Conservation (phyloP, 2,797 vertebrate species). For the Echiichthys vipera region DNA sequence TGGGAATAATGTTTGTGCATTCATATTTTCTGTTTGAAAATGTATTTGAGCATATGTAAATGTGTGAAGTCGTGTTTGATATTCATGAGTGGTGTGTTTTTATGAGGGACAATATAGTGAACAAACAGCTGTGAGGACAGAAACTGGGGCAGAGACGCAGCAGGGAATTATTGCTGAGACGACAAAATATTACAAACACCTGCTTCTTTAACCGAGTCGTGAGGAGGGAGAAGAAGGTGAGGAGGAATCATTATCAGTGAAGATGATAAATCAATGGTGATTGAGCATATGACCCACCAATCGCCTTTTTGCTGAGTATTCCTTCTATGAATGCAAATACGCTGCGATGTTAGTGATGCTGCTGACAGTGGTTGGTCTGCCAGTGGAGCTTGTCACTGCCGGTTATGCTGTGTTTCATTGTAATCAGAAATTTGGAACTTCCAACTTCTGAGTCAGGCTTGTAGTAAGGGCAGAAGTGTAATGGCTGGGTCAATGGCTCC, state of each 20-base stretch:
- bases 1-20: slow-evolving; percentile 16
- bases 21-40: slow-evolving; percentile 20
- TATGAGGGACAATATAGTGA: neutral
- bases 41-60: neutral
- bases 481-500: no score
- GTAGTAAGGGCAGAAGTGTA: no score
- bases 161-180: slow-evolving; percentile 5
- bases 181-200: slow-evolving; percentile 10
- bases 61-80: slow-evolving; percentile 8
- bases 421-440: no score
- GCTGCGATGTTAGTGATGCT: no score
- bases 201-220: neutral
- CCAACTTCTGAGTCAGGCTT: no score
- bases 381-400: no score
- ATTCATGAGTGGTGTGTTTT: slow-evolving; percentile 6
- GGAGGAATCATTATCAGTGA: neutral
- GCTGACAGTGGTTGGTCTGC: no score
- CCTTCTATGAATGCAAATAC: no score
- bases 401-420: no score
- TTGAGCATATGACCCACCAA: no score
- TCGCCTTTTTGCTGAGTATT: no score
- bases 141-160: slow-evolving; percentile 1
- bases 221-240: neutral
- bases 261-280: no score
- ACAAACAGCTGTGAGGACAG: neutral